Percentiles rank a stretch among this genome's conserved stretches.
These are phyloP conservation scores for Ciona savignyi DNA, from an alignment of 23 tunicate species.

Conservation along the genomic window DNA sequence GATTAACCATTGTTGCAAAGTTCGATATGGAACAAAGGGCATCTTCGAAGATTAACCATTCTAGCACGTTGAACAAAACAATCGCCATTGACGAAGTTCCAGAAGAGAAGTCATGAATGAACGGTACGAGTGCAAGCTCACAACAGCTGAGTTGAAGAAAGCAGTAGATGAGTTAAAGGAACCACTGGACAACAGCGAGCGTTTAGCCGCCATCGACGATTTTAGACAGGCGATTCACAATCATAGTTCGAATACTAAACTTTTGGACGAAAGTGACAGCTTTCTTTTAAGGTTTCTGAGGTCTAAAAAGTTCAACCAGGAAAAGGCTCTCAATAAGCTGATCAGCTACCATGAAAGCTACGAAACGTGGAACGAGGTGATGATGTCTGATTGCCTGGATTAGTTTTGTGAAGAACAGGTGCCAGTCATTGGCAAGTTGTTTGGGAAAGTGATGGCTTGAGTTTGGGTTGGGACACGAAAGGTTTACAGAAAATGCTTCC, in stretches of 20 bases:
- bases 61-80: no score
- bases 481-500: no score
- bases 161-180: constrained; percentile 49
- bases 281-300: constrained; percentile 46
- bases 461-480: no score
- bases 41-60: no score
- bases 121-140: constrained; percentile 30
- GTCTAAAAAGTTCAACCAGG: constrained; percentile 51
- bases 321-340: constrained; percentile 28
- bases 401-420: no score
- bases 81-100: no score
- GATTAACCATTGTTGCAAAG: no score
- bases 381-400: no score
- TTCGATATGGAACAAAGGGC: no score
- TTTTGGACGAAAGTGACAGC: constrained; percentile 10
- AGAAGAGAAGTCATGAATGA: no score
- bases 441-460: no score
- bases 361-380: constrained; percentile 22
- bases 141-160: constrained; percentile 19
- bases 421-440: no score
- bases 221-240: constrained; percentile 5
- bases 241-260: background rate
- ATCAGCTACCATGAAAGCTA: constrained; percentile 22
- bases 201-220: constrained; percentile 29
- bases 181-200: constrained; percentile 28